Conservation (phyloP, 2,113 vertebrate species). For the Oryzias curvinotus region DNA sequence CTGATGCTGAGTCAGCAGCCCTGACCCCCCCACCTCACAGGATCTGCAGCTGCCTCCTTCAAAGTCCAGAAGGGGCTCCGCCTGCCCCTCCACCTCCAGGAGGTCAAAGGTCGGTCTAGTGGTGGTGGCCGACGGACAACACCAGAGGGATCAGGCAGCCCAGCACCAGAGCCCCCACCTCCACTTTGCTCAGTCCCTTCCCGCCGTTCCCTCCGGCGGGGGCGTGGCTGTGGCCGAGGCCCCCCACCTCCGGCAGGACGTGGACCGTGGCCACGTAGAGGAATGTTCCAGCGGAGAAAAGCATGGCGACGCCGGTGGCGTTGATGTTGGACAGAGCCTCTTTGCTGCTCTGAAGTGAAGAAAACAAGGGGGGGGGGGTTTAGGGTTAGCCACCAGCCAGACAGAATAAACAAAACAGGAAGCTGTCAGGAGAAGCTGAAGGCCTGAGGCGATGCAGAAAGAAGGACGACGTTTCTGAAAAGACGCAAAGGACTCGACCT, state of each 20-base stretch:
- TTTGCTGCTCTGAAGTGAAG: slow-evolving; percentile 89
- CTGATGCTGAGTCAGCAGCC: slow-evolving; percentile 8
- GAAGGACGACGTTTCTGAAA: no score
- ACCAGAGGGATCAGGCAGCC: slow-evolving; percentile 96
- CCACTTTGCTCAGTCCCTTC: slow-evolving; percentile 92
- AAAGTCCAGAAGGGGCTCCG: neutral
- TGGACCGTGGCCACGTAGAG: slow-evolving; percentile 98
- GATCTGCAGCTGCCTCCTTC: no score
- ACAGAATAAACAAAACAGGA: no score
- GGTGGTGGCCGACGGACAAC: slow-evolving; percentile 94
- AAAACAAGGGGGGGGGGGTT: slow-evolving; percentile 20
- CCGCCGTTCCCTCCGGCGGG: slow-evolving; percentile 75
- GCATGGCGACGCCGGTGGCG: slow-evolving; percentile 97
- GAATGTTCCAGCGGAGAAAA: slow-evolving; percentile 98
- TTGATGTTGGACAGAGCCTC: slow-evolving; percentile 95
- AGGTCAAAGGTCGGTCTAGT: slow-evolving; percentile 71
- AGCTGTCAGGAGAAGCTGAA: no score
- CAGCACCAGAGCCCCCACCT: slow-evolving; percentile 90
- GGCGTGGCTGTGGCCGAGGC: slow-evolving; percentile 91
- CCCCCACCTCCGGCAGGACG: slow-evolving; percentile 96
- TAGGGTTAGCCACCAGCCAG: no score
- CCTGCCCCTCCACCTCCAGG: slow-evolving; percentile 16
- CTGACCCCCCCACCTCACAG: slow-evolving; percentile 17
- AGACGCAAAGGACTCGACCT: no score
- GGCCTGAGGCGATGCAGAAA: no score